Evolutionary conservation across 2,113 vertebrate genomes (phyloP).

Genomic region (Coracopsis vasa): DNA sequence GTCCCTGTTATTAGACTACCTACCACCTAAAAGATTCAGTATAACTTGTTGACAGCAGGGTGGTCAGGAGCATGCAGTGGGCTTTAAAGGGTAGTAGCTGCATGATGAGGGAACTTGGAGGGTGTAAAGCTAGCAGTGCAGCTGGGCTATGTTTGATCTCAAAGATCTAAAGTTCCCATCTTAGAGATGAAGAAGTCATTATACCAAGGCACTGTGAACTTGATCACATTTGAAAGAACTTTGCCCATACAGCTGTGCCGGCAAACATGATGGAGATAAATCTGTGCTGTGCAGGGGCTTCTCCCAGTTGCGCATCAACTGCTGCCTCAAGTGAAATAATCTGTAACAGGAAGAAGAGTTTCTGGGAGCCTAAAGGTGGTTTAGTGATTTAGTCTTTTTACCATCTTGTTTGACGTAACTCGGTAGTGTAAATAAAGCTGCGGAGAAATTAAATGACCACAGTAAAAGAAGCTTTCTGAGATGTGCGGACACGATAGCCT

Average conservation of each 20-base stretch:
- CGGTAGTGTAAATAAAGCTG: not conserved
- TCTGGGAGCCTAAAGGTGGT: not conserved
- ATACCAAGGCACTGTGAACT: not conserved
- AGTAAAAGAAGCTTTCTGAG: not conserved
- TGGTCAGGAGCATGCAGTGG: fast-evolving
- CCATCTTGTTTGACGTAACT: not conserved
- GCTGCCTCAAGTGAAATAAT: not conserved
- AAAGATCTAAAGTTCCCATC: not conserved
- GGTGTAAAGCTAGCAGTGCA: not conserved
- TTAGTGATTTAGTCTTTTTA: not conserved
- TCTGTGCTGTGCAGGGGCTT: not conserved
- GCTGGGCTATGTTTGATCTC: not conserved
- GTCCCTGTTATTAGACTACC: not conserved
- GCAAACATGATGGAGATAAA: not conserved
- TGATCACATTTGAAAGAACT: not conserved
- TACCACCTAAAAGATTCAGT: not conserved
- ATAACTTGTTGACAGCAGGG: not conserved
- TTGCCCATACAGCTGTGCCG: fast-evolving
- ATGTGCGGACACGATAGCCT: not conserved
- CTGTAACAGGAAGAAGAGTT: too few species aligned
- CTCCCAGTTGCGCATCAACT: fast-evolving
- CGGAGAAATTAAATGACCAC: not conserved
- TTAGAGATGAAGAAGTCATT: not conserved
- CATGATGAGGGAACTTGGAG: not conserved
- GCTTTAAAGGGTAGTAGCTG: not conserved